Conservation (phyloP, 92 coral and sea anemone genomes). For the Blastomussa wellsi region DNA sequence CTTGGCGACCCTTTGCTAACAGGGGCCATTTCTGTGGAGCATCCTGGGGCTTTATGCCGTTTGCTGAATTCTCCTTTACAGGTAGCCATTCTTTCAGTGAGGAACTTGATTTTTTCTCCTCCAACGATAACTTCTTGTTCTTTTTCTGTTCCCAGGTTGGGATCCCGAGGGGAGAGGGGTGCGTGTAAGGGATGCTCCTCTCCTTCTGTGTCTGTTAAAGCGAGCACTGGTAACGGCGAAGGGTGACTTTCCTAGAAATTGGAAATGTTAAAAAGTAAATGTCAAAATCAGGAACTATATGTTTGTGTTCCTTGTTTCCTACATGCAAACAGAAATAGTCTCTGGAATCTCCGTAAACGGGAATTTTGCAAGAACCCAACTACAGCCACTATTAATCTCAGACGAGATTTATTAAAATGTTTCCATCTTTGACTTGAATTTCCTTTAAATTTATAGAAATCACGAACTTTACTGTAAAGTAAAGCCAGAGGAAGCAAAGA, state of each 20-base stretch:
- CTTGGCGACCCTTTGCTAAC: not conserved
- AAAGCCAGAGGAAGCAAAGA: too few relatives aligned
- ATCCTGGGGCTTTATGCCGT: conserved; percentile 80
- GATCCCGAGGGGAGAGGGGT: conserved; percentile 30
- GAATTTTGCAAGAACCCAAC: too few relatives aligned
- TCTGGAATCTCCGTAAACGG: not conserved
- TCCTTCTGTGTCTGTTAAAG: conserved; percentile 32
- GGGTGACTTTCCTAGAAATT: not conserved
- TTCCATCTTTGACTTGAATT: not conserved
- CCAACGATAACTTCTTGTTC: conserved; percentile 32
- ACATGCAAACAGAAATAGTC: not conserved
- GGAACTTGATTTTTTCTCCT: conserved; percentile 75
- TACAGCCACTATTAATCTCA: too few relatives aligned
- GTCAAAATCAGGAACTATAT: not conserved
- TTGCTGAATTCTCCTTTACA: conserved; percentile 87
- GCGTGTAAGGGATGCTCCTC: conserved; percentile 6
- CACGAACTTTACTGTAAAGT: not conserved
- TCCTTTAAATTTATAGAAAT: not conserved
- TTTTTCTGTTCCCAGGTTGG: conserved; percentile 22
- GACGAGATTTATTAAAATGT: too few relatives aligned
- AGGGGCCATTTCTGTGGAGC: conserved; percentile 36
- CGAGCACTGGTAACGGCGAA: conserved; percentile 18
- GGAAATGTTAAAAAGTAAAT: not conserved
- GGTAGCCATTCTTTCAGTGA: conserved; percentile 86
- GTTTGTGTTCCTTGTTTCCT: not conserved